Evolutionary conservation across 2,888 invertebrate genomes (phyloP), one percentile per base, ranked within the genome.

Genomic region (Phasia obesa): DNA sequence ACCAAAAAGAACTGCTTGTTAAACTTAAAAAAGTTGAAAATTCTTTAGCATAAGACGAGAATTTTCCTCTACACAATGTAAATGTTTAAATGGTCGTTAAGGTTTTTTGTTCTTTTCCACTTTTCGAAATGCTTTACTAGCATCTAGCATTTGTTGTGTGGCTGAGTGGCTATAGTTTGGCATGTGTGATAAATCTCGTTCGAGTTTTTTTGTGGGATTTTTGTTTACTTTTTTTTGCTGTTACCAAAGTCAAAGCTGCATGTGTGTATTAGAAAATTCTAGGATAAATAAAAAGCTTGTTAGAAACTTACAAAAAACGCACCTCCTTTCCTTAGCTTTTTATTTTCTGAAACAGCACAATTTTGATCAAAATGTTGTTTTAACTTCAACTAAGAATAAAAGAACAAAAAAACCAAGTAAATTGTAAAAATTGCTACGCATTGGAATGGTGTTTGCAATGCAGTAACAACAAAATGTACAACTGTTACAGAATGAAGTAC

Each of bases 381-480:
- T 71, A 69, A 64, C 59, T 70, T 70, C 38, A 60, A 51, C 55
- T 55, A 31, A 55, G 70, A 73, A 77, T 65, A 81, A 77, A 77
- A 57, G 19, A 38, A 38, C 4, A 59, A 81, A 73, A 65, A 60
- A 74, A 75, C 65, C 62, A 85, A 69, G 62, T 81, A 84, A 85
- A 86, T 85, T 80, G 84, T 85, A 84, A 84, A 84, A 85, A 85
- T 84, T 84, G 85, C 77, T 85, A 86, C 86, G 86, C 85, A 85
- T 86, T 79, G 86, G 86, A 86, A 86, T 86, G 86, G 85, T 86
- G 86, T 86, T 85, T 85, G 85, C 84, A 85, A 86, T 86, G 86
- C 85, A 84, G 82, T 83, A 83, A 84, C 85, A 86, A 75, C 79
- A 81, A 82, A 73, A 69, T 83, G 64, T 82, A 80, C 81, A 82